phyloP scores from a whole-genome alignment of 2,797 vertebrate genomes.

The Poeciliopsis paucimaculata region DNA sequence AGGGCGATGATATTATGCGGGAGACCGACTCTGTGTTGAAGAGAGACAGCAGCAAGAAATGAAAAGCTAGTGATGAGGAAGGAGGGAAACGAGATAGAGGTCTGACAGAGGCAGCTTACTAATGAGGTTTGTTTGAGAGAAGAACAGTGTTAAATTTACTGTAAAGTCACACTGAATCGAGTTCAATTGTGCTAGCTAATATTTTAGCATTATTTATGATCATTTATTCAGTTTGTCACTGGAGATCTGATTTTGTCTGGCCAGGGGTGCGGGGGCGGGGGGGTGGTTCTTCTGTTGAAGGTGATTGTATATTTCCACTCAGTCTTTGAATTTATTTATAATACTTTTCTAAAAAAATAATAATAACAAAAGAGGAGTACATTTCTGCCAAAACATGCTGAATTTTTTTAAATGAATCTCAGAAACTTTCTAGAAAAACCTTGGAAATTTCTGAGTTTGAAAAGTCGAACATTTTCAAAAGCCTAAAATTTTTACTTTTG shows the following conservation, averaged over 20 bases:
- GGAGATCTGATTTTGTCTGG: neutral
- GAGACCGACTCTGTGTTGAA: conserved; percentile 38
- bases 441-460: too few species aligned
- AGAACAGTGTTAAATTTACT: neutral
- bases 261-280: too few species aligned
- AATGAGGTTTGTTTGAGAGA: neutral
- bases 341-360: too few species aligned
- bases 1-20: conserved; percentile 22
- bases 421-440: too few species aligned
- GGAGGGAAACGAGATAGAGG: neutral
- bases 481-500: too few species aligned
- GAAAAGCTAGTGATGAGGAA: conserved; percentile 6
- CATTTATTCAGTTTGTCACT: neutral
- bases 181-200: neutral
- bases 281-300: neutral
- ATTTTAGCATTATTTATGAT: neutral
- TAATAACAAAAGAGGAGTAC: too few species aligned
- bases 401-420: too few species aligned
- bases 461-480: too few species aligned
- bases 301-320: neutral
- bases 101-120: neutral
- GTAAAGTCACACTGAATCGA: neutral
- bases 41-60: conserved; percentile 30
- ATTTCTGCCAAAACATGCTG: too few species aligned
- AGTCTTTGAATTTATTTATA: neutral